Conservation (phyloP, 2,113 vertebrate genomes). For the Platanista minor region DNA sequence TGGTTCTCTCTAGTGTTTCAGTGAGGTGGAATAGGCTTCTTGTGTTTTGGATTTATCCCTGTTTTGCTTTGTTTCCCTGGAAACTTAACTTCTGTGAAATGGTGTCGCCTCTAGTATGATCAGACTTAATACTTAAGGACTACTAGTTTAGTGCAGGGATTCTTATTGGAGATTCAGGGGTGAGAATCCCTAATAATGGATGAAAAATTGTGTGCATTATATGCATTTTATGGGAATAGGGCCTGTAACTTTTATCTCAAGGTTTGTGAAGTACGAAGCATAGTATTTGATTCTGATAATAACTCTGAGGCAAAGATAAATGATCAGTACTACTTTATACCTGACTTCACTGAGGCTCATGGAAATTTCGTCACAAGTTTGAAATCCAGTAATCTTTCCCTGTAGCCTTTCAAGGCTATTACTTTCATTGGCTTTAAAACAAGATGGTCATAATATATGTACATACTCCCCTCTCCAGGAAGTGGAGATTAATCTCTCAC, state of each 20-base stretch:
- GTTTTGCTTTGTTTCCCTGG: constrained; percentile 32
- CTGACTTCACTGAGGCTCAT: not conserved
- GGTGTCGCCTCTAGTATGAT: not conserved
- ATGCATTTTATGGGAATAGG: not conserved
- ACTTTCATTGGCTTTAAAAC: not conserved
- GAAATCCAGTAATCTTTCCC: not conserved
- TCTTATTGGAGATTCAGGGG: not conserved
- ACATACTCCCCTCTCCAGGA: not conserved
- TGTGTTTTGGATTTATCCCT: not conserved
- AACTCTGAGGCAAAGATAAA: constrained; percentile 30
- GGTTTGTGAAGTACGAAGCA: constrained; percentile 6
- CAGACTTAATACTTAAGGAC: not conserved
- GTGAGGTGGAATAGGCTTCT: not conserved
- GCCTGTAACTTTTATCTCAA: not conserved
- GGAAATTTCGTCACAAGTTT: constrained; percentile 14
- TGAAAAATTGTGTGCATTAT: not conserved
- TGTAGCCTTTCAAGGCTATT: not conserved
- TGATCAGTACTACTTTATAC: not conserved
- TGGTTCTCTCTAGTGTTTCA: not conserved
- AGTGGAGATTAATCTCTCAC: not conserved
- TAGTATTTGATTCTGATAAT: not conserved
- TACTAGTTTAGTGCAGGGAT: not conserved
- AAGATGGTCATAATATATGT: not conserved
- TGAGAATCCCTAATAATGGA: not conserved
- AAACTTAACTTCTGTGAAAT: constrained; percentile 19